phyloP scores from a whole-genome alignment of 2,113 vertebrate species.

The Loxodonta africana region DNA sequence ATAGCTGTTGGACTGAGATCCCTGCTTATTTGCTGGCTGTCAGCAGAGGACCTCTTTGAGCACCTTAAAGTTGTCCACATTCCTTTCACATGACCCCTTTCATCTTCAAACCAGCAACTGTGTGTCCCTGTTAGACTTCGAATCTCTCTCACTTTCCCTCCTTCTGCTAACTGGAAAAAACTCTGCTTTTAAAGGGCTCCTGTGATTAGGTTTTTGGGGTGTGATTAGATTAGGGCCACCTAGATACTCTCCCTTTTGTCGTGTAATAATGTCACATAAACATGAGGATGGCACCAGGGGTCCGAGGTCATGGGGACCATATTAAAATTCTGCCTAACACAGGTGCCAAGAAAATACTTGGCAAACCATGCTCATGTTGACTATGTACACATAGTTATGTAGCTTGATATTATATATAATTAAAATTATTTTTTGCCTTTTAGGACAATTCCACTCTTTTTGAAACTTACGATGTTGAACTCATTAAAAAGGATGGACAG shows the following conservation, averaged over 20 bases:
- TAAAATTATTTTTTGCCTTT: slow-evolving; percentile 72
- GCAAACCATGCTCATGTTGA: neutral
- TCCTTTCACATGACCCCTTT: neutral
- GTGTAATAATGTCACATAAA: neutral
- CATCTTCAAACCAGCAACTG: neutral
- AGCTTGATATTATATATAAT: neutral
- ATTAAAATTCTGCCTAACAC: neutral
- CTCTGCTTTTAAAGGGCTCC: neutral
- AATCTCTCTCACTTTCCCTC: slow-evolving; percentile 17
- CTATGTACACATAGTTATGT: neutral
- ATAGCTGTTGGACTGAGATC: neutral
- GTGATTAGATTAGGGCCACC: neutral
- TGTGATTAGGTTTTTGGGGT: neutral
- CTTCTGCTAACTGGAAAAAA: neutral
- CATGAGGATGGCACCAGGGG: neutral
- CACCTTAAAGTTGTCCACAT: neutral
- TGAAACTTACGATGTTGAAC: slow-evolving; percentile 93
- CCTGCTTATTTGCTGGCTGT: neutral
- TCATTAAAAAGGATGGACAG: slow-evolving; percentile 95
- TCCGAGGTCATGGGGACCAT: neutral
- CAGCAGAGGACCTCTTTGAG: neutral
- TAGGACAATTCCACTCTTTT: slow-evolving; percentile 90
- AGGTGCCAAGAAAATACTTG: neutral
- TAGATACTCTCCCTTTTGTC: neutral
- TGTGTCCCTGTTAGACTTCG: neutral